These are phyloP conservation scores for Pocillopora grandis DNA, from an alignment of 92 coral and sea anemone species.

Conservation along the genomic window DNA sequence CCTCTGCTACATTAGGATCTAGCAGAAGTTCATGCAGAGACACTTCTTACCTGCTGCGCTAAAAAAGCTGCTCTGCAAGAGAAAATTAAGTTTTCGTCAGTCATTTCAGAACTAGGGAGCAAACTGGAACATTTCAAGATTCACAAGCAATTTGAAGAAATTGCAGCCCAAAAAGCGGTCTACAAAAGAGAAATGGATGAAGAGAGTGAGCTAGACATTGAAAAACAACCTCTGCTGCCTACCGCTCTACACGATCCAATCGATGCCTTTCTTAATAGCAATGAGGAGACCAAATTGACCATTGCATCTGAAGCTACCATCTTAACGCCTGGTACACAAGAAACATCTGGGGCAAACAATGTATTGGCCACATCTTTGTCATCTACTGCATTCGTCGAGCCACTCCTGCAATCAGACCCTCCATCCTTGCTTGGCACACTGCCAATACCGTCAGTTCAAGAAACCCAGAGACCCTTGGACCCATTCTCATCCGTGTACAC, in stretches of 20 bases:
- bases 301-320: not conserved
- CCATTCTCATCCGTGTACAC: not conserved
- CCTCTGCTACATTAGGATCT: conserved; percentile 1
- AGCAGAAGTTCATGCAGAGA: conserved; percentile 24
- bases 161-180: conserved; percentile 20
- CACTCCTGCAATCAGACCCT: not conserved
- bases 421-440: not conserved
- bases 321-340: not conserved
- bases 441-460: not conserved
- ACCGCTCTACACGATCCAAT: not conserved
- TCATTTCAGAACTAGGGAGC: not conserved
- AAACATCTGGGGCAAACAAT: too few relatives aligned
- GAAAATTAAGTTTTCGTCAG: conserved; percentile 18
- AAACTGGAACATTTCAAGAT: not conserved
- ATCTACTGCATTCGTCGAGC: not conserved
- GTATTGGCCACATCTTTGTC: too few relatives aligned
- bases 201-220: not conserved
- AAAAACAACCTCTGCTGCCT: not conserved
- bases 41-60: conserved; percentile 3
- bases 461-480: not conserved
- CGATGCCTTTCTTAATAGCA: not conserved
- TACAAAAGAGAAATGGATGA: conserved; percentile 7
- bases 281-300: not conserved
- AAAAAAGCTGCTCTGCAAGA: conserved; percentile 22
- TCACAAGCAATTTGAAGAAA: conserved; percentile 44